Base-by-base conservation (phyloP, 1,140 invertebrate genomes). In the Rhagoletis pomonella region DNA sequence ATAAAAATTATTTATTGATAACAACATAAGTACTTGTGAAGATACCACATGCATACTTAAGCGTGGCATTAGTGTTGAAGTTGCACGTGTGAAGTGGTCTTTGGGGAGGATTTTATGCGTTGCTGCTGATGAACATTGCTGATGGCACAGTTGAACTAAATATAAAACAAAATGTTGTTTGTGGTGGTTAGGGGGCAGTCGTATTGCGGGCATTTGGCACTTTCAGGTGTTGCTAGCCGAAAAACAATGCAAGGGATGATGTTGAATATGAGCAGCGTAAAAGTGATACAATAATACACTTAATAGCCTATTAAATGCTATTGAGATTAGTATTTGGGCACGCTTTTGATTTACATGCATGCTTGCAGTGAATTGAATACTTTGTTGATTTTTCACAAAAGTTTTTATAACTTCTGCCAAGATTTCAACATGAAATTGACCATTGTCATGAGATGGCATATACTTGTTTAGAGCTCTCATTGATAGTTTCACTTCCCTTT, bases 1-100 rank as follows among this genome's bases (percentile, higher is more conserved):
- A 81, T 81, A 81, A 81, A 81, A 29, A 81, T 81, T 81, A 81
- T 81, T 81, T 81, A 81, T 81, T 81, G 73, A 81, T 81, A 58
- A 29, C 73, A 42, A n/a, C 44, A 47, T n/a, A 4, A 39, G 1
- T 42, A 73, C 69, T 42, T 73, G 29, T 29, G 29, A 14, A 73
- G 5, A 47, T 4, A 19, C n/a, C 6, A 81, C 7, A 55, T 29
- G 17, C 29, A 81, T 73, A 73, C 67, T 47, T 14, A 47, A 73
- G 67, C 17, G 42, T 42, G 4, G n/a, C 73, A 50, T 81, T 81
- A 55, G 47, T 7, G n/a, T 3, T 55, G 42, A 19, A 77, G 42
- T 17, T 50, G 47, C 73, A 81, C 73, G 73, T 81, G 73, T 81
- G 14, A 81, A 81, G 42, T 81, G 73, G 73, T 58, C 73, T 55